Evolutionary conservation across 1,140 invertebrate genomes (phyloP).

Genomic region (Nomia melanderi): DNA sequence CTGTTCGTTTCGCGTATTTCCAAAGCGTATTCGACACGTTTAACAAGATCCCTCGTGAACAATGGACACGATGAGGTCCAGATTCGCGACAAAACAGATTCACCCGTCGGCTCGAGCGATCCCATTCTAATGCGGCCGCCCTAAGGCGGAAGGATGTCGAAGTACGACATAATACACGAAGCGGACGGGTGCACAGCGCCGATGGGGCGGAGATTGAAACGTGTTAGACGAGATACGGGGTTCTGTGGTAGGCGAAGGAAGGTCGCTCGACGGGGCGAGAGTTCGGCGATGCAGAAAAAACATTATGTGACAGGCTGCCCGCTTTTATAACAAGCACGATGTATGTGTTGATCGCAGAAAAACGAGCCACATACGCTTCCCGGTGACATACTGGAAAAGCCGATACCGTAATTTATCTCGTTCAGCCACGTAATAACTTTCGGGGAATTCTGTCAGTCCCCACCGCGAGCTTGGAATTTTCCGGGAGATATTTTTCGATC

Average conservation of each 20-base stretch:
- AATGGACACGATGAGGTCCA: conserved; percentile 4
- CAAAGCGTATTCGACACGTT: too few relatives aligned
- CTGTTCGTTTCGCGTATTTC: too few relatives aligned
- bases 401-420: conserved; percentile 56
- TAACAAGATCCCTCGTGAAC: conserved; percentile 27
- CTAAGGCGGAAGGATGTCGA: background rate
- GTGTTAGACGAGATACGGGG: conserved; percentile 29
- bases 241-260: conserved; percentile 23
- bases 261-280: conserved; percentile 29
- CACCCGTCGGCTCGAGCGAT: conserved; percentile 10
- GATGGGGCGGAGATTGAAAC: conserved; percentile 30
- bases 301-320: conserved; percentile 33
- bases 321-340: conserved; percentile 38
- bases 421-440: conserved; percentile 16
- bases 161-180: conserved; percentile 8
- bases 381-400: conserved; percentile 16
- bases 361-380: conserved; percentile 20
- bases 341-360: conserved; percentile 48
- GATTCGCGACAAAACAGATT: conserved; percentile 23
- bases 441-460: conserved; percentile 19
- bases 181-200: conserved; percentile 9
- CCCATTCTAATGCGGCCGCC: background rate
- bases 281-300: conserved; percentile 50
- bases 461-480: background rate
- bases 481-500: background rate